Evolutionary conservation across 2,888 invertebrate species (phyloP).

Genomic region (Zhuqinia jingwanae): DNA sequence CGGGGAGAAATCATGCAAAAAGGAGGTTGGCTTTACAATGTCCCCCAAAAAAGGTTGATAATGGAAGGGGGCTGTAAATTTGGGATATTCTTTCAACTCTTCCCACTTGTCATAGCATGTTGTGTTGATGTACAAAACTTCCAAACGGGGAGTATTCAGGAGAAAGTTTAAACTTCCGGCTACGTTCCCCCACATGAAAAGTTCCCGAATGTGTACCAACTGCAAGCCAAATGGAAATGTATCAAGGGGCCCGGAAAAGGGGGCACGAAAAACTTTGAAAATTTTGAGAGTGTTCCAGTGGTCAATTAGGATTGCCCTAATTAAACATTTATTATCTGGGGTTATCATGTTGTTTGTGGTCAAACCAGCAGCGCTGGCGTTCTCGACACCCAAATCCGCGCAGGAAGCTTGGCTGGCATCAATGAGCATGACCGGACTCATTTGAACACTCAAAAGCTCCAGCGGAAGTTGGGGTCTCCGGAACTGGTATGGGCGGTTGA

Average conservation of each 20-base stretch:
- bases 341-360: too few relatives aligned
- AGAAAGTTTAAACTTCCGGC: neutral
- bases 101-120: slow-evolving; percentile 6
- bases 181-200: slow-evolving; percentile 9
- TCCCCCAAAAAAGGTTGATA: neutral
- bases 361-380: too few relatives aligned
- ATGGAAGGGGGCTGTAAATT: too few relatives aligned
- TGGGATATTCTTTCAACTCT: neutral
- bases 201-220: neutral
- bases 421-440: too few relatives aligned
- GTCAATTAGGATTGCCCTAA: neutral
- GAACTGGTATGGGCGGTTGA: neutral
- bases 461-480: neutral
- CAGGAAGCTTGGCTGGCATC: too few relatives aligned
- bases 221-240: neutral
- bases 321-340: neutral
- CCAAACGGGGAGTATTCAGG: neutral
- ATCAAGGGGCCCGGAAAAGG: neutral
- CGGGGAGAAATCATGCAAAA: neutral
- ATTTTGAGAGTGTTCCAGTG: neutral
- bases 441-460: neutral
- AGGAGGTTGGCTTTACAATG: neutral
- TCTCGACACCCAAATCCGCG: too few relatives aligned
- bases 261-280: slow-evolving; percentile 21
- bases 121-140: neutral